Conservation (phyloP, 2,888 invertebrate genomes). For the Agrenia bidenticulata region DNA sequence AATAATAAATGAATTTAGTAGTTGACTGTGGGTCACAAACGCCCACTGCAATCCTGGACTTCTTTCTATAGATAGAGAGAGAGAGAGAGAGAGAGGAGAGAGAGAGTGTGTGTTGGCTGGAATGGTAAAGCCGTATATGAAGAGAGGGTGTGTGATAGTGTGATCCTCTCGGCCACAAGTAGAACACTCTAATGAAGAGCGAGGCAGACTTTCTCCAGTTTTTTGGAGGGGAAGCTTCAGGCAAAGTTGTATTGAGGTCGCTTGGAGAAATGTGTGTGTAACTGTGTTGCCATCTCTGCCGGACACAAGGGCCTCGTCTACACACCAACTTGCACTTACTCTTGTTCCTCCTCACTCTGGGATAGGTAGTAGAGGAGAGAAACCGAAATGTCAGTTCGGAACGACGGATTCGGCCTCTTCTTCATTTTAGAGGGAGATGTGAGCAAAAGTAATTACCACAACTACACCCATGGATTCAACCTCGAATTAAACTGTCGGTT, state of each 20-base stretch:
- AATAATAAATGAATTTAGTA: too few relatives aligned
- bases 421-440: constrained; percentile 23
- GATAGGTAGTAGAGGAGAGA: neutral
- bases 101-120: too few relatives aligned
- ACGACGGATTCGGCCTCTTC: constrained; percentile 11
- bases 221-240: neutral
- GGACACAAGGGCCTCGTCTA: neutral
- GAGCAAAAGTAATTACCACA: constrained; percentile 21
- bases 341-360: too few relatives aligned
- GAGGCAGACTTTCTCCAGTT: constrained; percentile 7
- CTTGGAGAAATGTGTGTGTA: neutral
- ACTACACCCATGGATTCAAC: constrained; percentile 21
- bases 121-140: too few relatives aligned
- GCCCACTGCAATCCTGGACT: too few relatives aligned
- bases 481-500: neutral
- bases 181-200: constrained; percentile 10
- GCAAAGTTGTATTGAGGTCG: constrained; percentile 5
- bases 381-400: constrained; percentile 24
- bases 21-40: too few relatives aligned
- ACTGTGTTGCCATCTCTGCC: constrained; percentile 17
- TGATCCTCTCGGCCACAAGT: neutral
- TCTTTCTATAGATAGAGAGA: too few relatives aligned
- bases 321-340: too few relatives aligned
- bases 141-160: neutral
- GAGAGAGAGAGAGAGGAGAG: neutral